Percentiles rank a stretch among this genome's conserved stretches.
These are phyloP conservation scores for Sycobia sp. DNA, from an alignment of 1,140 invertebrate genomes.

Conservation along the genomic window DNA sequence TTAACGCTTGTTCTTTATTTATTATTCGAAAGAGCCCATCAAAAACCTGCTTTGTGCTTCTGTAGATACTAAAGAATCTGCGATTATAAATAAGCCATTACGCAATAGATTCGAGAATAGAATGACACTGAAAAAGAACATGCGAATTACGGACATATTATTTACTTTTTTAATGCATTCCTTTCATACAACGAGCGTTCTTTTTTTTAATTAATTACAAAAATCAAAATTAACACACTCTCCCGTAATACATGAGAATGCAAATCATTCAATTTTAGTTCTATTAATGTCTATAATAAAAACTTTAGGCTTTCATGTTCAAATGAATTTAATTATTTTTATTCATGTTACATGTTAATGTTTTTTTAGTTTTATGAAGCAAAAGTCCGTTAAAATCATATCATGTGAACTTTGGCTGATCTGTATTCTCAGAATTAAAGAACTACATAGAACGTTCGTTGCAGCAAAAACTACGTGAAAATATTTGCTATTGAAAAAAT, in stretches of 20 bases:
- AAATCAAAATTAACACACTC: conserved; percentile 13
- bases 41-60: conserved; percentile 16
- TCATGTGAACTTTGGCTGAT: too few species aligned
- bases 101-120: conserved; percentile 41
- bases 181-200: conserved; percentile 23
- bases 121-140: conserved; percentile 51
- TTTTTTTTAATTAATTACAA: background rate
- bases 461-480: conserved; percentile 25
- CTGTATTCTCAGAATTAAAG: too few species aligned
- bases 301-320: too few species aligned
- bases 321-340: too few species aligned
- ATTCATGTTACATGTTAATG: too few species aligned
- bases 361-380: too few species aligned
- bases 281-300: background rate
- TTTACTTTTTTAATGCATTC: conserved; percentile 31
- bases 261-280: background rate
- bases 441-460: conserved; percentile 17
- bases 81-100: conserved; percentile 42
- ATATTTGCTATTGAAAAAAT: conserved; percentile 12
- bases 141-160: conserved; percentile 55
- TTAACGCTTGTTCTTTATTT: background rate
- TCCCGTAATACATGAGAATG: background rate
- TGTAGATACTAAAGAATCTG: conserved; percentile 21
- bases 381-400: too few species aligned
- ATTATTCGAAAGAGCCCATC: conserved; percentile 10